A percentile compares a stretch with the other conserved stretches of the same genome.
phyloP scores from a whole-genome alignment of 2,888 invertebrate genomes.

The Glaucopsyche alexis region DNA sequence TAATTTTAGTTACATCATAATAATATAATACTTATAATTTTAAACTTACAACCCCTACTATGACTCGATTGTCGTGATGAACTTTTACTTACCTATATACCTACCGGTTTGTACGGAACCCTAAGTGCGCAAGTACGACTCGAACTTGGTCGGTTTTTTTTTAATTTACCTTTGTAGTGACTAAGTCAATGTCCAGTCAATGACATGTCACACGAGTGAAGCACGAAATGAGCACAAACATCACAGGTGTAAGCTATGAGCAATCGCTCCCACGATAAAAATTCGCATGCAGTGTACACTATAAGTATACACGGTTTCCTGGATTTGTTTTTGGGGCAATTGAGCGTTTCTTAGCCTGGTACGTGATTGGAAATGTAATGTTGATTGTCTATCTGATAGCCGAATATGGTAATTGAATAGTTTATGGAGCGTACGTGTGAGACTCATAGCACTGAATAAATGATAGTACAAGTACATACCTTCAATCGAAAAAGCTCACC shows the following conservation, averaged over 20 bases:
- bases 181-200: background rate
- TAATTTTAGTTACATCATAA: no score
- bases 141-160: no score
- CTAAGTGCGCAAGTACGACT: no score
- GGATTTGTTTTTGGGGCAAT: constrained; percentile 44
- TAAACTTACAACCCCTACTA: no score
- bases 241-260: background rate
- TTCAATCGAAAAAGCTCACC: background rate
- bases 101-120: no score
- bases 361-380: constrained; percentile 48
- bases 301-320: constrained; percentile 32
- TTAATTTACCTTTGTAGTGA: no score
- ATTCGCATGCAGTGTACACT: constrained; percentile 16
- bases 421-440: background rate
- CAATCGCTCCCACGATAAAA: constrained; percentile 23
- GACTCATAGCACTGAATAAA: background rate
- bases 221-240: constrained; percentile 7
- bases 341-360: constrained; percentile 56
- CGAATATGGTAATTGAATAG: constrained; percentile 54
- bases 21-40: no score
- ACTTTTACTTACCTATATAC: no score
- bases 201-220: background rate
- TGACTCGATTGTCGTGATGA: no score
- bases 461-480: no score
- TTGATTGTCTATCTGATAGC: constrained; percentile 39